Conservation (phyloP, 2,888 invertebrate genomes). For the Agonopterix heracliana region DNA sequence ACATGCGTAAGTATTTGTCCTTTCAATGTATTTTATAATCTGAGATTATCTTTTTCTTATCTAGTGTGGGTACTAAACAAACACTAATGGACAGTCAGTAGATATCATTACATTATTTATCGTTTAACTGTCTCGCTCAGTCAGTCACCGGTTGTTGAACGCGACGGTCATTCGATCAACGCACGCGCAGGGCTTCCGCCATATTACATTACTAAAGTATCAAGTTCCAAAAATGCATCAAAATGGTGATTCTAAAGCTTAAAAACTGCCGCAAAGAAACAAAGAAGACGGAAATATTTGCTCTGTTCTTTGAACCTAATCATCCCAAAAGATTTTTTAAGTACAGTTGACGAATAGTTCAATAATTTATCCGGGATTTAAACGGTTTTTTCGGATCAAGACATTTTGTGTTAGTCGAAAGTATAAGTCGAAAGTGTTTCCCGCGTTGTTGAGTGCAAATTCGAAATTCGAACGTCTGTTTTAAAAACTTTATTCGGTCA, state of each 20-base stretch:
- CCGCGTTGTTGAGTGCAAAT: background rate
- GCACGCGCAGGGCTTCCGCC: constrained; percentile 24
- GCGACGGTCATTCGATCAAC: constrained; percentile 19
- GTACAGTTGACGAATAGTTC: constrained; percentile 63
- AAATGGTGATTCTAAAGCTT: constrained; percentile 61
- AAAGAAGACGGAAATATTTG: constrained; percentile 53
- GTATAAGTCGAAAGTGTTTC: background rate
- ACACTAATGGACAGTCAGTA: background rate
- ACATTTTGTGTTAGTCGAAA: background rate
- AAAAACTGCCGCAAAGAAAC: constrained; percentile 53
- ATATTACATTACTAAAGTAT: constrained; percentile 13
- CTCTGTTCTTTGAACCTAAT: constrained; percentile 62
- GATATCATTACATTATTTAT: constrained; percentile 10
- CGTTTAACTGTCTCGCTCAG: constrained; percentile 17
- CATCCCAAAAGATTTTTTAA: constrained; percentile 70
- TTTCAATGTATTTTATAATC: too few species aligned
- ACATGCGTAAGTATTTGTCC: too few species aligned
- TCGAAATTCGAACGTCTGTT: background rate
- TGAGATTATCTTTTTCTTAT: too few species aligned
- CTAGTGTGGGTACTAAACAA: too few species aligned
- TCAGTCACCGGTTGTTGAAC: constrained; percentile 26
- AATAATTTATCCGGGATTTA: constrained; percentile 37
- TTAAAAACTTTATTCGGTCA: background rate
- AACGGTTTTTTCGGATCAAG: constrained; percentile 39
- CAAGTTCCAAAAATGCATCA: constrained; percentile 55